A percentile compares a stretch with the other conserved stretches of the same genome.
These are phyloP conservation scores for Andricus grossulariae DNA, from an alignment of 1,140 invertebrate genomes.

Conservation along the genomic window DNA sequence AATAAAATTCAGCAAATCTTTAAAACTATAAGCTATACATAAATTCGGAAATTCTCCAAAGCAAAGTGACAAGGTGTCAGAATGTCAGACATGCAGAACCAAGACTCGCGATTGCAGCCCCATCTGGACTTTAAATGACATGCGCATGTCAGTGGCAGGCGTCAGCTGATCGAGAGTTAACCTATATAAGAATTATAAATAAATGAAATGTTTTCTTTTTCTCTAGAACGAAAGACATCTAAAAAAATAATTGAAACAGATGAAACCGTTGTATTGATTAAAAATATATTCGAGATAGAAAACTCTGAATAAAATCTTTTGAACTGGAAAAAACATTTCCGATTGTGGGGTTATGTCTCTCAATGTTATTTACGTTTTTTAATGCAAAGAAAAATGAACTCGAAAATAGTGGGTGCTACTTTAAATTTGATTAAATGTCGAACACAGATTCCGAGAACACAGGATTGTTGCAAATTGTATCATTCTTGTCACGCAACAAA, in stretches of 20 bases:
- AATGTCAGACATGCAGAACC: not conserved
- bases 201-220: no score
- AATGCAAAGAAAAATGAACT: not conserved
- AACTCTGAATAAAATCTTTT: no score
- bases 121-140: not conserved
- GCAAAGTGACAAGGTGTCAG: slow-evolving; percentile 4
- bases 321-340: no score
- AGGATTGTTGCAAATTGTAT: not conserved
- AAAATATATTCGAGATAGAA: no score
- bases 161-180: no score
- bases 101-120: not conserved
- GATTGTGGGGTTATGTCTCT: no score
- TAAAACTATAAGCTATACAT: not conserved
- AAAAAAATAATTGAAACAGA: no score
- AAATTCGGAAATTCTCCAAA: slow-evolving; percentile 7
- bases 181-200: no score
- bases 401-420: not conserved
- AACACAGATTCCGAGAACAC: not conserved
- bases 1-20: not conserved
- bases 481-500: slow-evolving; percentile 31
- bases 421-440: not conserved
- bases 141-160: not conserved
- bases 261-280: no score
- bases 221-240: no score
- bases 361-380: no score